Evolutionary conservation across 2,888 invertebrate genomes (phyloP).

Genomic region (Hydrotaea cyrtoneurina): DNA sequence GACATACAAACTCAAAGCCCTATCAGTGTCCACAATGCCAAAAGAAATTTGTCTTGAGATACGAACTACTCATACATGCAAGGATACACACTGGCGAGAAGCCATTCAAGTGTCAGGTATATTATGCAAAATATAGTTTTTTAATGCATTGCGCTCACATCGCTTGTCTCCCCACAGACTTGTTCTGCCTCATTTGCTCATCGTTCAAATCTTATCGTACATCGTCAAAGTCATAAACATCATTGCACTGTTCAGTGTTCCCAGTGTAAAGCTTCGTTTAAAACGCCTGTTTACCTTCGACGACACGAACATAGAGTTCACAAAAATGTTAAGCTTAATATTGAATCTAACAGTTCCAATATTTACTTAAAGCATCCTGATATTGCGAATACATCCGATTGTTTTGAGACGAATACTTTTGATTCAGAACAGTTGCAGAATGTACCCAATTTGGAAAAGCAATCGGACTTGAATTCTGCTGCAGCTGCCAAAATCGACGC

Average conservation of each 20-base stretch:
- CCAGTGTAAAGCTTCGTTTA: conserved; percentile 1
- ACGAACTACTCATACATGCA: conserved; percentile 83
- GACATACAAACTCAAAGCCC: conserved; percentile 83
- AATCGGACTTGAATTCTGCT: no score
- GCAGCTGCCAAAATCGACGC: not conserved
- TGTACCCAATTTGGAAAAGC: no score
- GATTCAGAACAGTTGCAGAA: not conserved
- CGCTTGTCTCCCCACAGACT: conserved; percentile 76
- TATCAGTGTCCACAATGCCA: conserved; percentile 74
- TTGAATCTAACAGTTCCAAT: no score
- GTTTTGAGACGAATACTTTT: not conserved
- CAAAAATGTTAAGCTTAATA: not conserved
- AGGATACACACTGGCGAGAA: conserved; percentile 98
- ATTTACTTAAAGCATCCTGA: not conserved
- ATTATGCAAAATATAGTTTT: conserved; percentile 76
- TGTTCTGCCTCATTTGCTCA: conserved; percentile 89
- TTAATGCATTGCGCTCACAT: not conserved
- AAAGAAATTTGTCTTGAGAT: conserved; percentile 66
- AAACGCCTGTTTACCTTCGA: not conserved
- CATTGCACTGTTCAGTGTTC: not conserved
- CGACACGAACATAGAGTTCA: not conserved
- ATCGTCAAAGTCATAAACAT: conserved; percentile 75
- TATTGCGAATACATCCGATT: not conserved
- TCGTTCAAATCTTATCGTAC: conserved; percentile 89
- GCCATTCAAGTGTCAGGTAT: conserved; percentile 90